Percentiles rank a stretch among this genome's conserved stretches.
Evolutionary conservation across 2,797 vertebrate species (phyloP).

Genomic region (Acipenser ruthenus): DNA sequence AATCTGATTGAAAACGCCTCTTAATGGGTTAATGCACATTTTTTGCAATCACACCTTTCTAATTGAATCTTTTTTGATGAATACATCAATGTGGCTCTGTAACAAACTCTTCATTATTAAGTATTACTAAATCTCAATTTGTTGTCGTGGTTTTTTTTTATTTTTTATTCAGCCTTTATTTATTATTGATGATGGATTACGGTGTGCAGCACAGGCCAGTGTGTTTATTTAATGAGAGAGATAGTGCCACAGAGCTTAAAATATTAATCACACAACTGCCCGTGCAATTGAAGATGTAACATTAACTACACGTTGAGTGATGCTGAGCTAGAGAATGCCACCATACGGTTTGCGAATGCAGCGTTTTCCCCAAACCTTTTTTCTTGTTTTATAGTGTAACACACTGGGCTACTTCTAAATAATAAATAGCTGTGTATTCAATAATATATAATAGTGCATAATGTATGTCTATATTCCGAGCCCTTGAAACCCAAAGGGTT

Average conservation of each 20-base stretch:
- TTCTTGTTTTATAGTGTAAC: neutral
- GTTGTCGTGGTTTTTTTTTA: neutral
- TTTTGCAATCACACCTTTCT: too few species aligned
- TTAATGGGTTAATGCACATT: too few species aligned
- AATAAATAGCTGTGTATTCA: neutral
- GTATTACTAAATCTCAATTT: too few species aligned
- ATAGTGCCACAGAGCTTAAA: conserved; percentile 36
- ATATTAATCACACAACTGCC: conserved; percentile 52
- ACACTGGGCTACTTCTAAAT: neutral
- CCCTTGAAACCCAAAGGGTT: neutral
- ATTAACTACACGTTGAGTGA: conserved; percentile 24
- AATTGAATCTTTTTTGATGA: too few species aligned
- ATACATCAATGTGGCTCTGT: too few species aligned
- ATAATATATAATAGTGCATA: neutral
- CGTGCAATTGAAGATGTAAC: conserved; percentile 22
- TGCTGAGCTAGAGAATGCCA: neutral
- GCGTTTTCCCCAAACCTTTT: neutral
- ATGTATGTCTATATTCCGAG: neutral
- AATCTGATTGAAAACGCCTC: too few species aligned
- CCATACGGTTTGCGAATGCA: neutral
- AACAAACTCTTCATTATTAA: too few species aligned
- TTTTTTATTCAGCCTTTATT: conserved; percentile 29
- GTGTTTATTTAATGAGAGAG: conserved; percentile 56
- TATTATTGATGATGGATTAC: conserved; percentile 47
- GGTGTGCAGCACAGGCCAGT: conserved; percentile 24